phyloP scores from a whole-genome alignment of 2,113 vertebrate genomes.

The Microcebus griseorufus region DNA sequence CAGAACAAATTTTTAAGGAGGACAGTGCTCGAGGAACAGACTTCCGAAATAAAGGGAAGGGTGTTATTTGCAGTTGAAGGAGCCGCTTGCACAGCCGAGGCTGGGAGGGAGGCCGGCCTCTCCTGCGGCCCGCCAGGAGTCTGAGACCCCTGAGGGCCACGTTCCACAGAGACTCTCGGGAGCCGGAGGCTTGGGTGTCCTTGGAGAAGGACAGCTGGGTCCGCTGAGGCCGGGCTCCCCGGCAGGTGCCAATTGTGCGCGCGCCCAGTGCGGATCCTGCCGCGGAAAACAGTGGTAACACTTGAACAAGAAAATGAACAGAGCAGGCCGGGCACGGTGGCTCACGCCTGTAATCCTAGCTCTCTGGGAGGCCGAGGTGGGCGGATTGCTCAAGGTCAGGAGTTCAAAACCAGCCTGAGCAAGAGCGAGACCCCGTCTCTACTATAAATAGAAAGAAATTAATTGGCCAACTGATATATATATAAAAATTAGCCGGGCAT shows the following conservation, averaged over 20 bases:
- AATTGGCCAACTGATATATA: too few relatives aligned
- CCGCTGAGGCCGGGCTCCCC: background rate
- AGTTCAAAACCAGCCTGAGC: too few relatives aligned
- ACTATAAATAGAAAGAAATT: too few relatives aligned
- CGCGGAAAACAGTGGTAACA: background rate
- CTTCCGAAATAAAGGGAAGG: background rate
- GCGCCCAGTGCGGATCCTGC: background rate
- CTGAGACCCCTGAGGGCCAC: background rate
- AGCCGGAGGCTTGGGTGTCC: background rate
- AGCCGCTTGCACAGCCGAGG: fast-evolving
- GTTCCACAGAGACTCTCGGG: background rate
- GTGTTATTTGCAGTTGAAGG: too few relatives aligned
- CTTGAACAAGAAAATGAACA: background rate
- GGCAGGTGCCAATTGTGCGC: background rate
- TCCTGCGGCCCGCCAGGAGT: background rate
- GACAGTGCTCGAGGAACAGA: background rate
- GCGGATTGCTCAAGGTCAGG: too few relatives aligned
- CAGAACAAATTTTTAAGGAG: background rate
- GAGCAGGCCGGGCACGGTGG: too few relatives aligned
- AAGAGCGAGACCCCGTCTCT: too few relatives aligned
- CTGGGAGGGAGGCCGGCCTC: background rate
- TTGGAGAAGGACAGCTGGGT: background rate
- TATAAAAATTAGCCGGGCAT: too few relatives aligned
- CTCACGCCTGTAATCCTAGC: too few relatives aligned
- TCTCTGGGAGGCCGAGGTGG: too few relatives aligned